Conservation (phyloP, 2,113 vertebrate species). For the Rhabdomys dilectus region DNA sequence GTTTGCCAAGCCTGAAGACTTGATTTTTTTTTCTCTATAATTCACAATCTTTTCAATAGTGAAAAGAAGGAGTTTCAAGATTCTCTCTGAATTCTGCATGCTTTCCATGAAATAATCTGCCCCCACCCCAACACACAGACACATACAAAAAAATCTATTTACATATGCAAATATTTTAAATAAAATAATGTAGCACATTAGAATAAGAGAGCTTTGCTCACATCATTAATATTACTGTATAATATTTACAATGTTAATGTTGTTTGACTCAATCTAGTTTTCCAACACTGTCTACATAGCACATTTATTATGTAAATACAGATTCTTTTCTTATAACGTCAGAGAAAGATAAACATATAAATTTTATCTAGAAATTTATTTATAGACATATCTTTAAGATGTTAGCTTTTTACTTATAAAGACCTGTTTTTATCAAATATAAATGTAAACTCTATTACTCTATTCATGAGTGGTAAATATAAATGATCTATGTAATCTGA, state of each 20-base stretch:
- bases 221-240: not conserved
- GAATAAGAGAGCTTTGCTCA: not conserved
- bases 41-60: not conserved
- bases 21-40: not conserved
- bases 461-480: not conserved
- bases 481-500: not conserved
- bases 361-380: not conserved
- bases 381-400: not conserved
- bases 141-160: not conserved
- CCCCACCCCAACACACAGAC: not conserved
- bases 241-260: not conserved
- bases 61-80: not conserved
- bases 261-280: not conserved
- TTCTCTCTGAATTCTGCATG: not conserved
- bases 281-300: not conserved
- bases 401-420: not conserved
- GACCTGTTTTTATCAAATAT: not conserved
- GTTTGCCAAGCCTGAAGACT: not conserved
- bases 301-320: not conserved
- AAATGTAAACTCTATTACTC: fast-evolving
- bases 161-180: not conserved
- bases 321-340: not conserved
- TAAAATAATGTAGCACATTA: not conserved
- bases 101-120: too few species aligned
- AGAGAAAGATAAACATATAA: not conserved